A percentile compares a stretch with the other conserved stretches of the same genome.
Conservation (phyloP, 1,140 invertebrate genomes). For the Neoseiulus cucumeris region DNA sequence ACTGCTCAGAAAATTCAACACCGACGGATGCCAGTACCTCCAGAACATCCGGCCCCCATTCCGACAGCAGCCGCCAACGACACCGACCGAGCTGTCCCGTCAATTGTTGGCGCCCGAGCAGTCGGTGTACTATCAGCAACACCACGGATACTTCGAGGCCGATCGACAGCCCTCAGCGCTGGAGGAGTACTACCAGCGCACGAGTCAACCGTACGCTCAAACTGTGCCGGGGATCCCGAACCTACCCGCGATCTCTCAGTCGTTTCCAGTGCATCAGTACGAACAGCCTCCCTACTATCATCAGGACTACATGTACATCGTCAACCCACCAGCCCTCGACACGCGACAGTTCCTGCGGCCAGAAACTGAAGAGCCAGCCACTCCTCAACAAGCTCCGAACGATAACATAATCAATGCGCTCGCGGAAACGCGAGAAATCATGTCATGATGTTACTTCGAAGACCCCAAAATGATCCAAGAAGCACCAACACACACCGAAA, state of each 20-base stretch:
- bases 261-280: conserved; percentile 3
- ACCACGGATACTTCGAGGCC: background rate
- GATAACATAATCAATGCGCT: conserved; percentile 5
- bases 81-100: background rate
- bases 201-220: background rate
- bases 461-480: too few relatives aligned
- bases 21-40: conserved; percentile 7
- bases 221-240: background rate
- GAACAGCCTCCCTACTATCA: background rate
- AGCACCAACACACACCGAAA: too few relatives aligned
- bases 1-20: background rate
- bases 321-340: background rate
- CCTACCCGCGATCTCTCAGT: conserved; percentile 1
- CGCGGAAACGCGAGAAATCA: background rate
- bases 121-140: background rate
- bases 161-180: background rate
- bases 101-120: background rate
- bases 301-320: conserved; percentile 7
- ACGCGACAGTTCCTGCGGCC: background rate
- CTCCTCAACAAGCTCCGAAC: background rate
- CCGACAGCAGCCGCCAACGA: background rate
- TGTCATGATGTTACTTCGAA: conserved; percentile 8
- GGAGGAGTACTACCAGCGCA: background rate
- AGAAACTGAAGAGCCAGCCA: background rate
- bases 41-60: conserved; percentile 1